A percentile compares a stretch with the other conserved stretches of the same genome.
These are phyloP conservation scores for Momotus momota DNA, from an alignment of 2,797 vertebrate species.

Conservation along the genomic window DNA sequence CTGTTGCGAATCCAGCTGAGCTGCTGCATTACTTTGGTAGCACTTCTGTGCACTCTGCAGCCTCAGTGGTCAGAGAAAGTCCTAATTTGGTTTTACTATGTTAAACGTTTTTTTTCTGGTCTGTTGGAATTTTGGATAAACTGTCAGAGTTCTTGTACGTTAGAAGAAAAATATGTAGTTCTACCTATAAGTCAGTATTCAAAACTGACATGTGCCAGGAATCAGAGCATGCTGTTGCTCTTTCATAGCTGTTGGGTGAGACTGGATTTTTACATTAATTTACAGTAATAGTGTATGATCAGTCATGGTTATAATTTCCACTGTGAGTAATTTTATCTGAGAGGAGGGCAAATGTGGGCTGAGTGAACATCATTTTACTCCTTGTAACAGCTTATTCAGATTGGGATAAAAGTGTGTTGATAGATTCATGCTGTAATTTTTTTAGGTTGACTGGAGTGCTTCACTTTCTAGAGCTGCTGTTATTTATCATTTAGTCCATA, in stretches of 20 bases:
- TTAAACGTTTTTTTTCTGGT: neutral
- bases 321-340: conserved; percentile 19
- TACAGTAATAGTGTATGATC: conserved; percentile 21
- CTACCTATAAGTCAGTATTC: neutral
- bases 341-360: conserved; percentile 30
- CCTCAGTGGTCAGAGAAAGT: neutral
- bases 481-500: neutral
- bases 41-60: neutral
- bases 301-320: conserved; percentile 46
- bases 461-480: neutral
- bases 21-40: neutral
- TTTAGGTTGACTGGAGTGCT: neutral
- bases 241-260: conserved; percentile 25
- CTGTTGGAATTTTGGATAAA: neutral
- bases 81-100: neutral
- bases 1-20: neutral
- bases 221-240: neutral
- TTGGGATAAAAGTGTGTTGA: neutral
- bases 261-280: conserved; percentile 38
- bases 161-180: neutral
- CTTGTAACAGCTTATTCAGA: neutral
- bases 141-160: neutral
- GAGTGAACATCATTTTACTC: neutral
- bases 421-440: neutral
- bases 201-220: neutral